Percentiles rank a stretch among this genome's conserved stretches.
Evolutionary conservation across 2,797 vertebrate genomes (phyloP).

Genomic region (Sebastes baramenuke): DNA sequence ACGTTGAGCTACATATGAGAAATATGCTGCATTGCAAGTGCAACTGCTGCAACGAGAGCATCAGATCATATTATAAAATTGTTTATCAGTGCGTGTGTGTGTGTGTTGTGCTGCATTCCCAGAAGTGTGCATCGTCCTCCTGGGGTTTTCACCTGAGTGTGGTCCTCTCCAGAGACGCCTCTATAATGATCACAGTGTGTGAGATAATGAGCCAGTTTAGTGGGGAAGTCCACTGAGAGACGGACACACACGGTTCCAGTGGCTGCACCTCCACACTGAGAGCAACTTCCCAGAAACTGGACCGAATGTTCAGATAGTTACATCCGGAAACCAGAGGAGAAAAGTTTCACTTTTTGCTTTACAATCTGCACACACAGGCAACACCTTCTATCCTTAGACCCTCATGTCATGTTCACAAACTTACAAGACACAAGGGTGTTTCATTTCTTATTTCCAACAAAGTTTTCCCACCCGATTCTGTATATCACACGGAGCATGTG

Average conservation of each 20-base stretch:
- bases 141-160: conserved; percentile 26
- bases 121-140: neutral
- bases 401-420: neutral
- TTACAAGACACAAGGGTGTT: neutral
- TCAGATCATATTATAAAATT: neutral
- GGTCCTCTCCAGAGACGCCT: neutral
- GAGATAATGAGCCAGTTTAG: conserved; percentile 45
- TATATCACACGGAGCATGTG: neutral
- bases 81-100: conserved; percentile 6
- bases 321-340: neutral
- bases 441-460: neutral
- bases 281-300: neutral
- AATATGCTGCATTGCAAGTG: neutral
- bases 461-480: neutral
- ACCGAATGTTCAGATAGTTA: neutral
- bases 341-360: neutral
- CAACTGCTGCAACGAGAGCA: neutral
- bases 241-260: neutral
- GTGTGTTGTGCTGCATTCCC: conserved; percentile 16
- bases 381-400: neutral
- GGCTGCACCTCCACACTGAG: neutral
- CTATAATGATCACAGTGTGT: conserved; percentile 36
- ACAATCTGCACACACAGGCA: neutral
- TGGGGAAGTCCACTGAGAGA: conserved; percentile 22
- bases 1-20: neutral